These are phyloP conservation scores for Pemphigus obesinymphae DNA, from an alignment of 1,140 invertebrate genomes.

Conservation along the genomic window DNA sequence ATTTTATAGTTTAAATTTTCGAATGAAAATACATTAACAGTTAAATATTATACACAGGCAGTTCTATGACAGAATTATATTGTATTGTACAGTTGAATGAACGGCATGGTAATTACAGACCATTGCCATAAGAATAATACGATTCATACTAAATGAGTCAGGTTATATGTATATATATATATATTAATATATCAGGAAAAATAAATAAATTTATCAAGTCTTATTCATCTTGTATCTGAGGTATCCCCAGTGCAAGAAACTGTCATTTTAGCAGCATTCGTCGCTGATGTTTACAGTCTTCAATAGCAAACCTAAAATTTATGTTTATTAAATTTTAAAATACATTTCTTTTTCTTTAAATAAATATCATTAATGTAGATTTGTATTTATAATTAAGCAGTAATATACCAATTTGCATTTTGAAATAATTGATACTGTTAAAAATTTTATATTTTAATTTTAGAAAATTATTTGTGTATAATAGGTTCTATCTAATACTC, in stretches of 20 bases:
- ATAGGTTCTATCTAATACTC: no score
- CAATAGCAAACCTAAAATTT: slow-evolving; percentile 39
- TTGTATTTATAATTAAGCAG: background rate
- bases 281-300: slow-evolving; percentile 42
- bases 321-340: background rate
- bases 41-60: no score
- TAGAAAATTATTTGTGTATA: no score
- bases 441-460: no score
- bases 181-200: background rate
- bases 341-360: background rate
- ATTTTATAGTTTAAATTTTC: no score
- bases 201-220: background rate
- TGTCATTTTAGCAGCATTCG: slow-evolving; percentile 37
- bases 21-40: no score
- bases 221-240: slow-evolving; percentile 39
- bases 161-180: background rate
- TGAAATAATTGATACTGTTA: no score
- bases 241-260: slow-evolving; percentile 41
- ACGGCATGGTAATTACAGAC: no score
- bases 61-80: no score
- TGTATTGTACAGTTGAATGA: no score
- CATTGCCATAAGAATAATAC: no score
- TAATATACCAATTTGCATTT: background rate
- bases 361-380: background rate
- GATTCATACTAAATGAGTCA: background rate